Conservation (phyloP, 2,113 vertebrate species). For the Myrmecophaga tridactyla region DNA sequence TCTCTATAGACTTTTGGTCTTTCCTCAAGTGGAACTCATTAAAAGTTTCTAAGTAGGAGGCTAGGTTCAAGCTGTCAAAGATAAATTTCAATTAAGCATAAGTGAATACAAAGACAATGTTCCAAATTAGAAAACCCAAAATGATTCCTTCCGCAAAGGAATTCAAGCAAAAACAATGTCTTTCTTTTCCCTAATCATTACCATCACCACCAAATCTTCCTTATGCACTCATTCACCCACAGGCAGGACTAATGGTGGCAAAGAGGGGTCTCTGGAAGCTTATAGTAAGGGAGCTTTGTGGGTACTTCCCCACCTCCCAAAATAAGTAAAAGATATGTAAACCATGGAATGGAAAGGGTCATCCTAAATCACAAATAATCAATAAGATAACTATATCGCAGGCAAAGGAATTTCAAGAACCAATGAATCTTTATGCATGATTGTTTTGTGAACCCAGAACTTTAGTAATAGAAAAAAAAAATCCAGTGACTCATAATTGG, state of each 20-base stretch:
- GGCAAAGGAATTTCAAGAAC: background rate
- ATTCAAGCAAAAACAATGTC: conserved; percentile 26
- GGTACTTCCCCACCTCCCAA: background rate
- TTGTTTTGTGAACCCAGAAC: too few relatives aligned
- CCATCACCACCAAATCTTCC: background rate
- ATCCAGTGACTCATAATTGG: background rate
- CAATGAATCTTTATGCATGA: background rate
- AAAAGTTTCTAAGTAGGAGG: conserved; percentile 42
- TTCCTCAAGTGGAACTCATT: background rate
- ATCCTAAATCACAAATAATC: conserved; percentile 11
- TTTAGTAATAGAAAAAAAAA: background rate
- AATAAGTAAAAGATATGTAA: conserved; percentile 18
- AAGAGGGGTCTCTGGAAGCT: background rate
- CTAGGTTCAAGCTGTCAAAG: conserved; percentile 32
- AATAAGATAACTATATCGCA: background rate
- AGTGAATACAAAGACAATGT: conserved; percentile 31
- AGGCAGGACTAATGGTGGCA: background rate
- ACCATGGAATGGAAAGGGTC: background rate
- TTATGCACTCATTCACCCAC: background rate
- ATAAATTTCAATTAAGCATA: conserved; percentile 43
- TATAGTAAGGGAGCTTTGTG: background rate
- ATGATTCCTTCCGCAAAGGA: conserved; percentile 10
- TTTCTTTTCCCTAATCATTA: background rate
- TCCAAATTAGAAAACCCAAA: conserved; percentile 50
- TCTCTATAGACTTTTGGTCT: background rate